A percentile compares a stretch with the other conserved stretches of the same genome.
Conservation (phyloP, 2,113 vertebrate genomes). For the Onychorhynchus coronatus region DNA sequence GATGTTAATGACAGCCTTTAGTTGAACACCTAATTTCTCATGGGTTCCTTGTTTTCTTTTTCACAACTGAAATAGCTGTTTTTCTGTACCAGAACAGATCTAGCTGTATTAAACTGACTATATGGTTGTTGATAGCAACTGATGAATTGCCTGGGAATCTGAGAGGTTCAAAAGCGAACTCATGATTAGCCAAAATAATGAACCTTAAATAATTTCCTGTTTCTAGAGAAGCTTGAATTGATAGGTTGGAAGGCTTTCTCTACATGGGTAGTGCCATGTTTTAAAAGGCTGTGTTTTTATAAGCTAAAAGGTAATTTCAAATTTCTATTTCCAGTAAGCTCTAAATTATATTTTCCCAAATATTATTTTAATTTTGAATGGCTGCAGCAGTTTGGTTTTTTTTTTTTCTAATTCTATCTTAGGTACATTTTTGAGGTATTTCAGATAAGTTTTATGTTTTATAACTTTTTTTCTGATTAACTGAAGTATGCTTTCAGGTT, state of each 20-base stretch:
- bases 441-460: neutral
- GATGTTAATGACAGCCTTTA: neutral
- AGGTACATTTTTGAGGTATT: neutral
- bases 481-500: neutral
- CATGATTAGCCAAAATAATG: neutral
- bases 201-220: neutral
- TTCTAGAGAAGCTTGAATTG: neutral
- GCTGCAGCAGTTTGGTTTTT: neutral
- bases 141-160: neutral
- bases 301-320: neutral
- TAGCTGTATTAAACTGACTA: neutral
- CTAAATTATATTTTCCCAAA: neutral
- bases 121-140: neutral
- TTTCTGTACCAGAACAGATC: neutral
- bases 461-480: neutral
- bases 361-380: neutral
- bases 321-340: neutral
- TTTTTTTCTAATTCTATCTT: neutral
- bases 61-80: neutral
- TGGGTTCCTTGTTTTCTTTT: neutral
- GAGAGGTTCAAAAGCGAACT: neutral
- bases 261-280: neutral
- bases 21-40: neutral
- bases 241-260: neutral
- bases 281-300: neutral